Conservation (phyloP, 2,888 invertebrate genomes). For the Sinodicranocentrus sp. region DNA sequence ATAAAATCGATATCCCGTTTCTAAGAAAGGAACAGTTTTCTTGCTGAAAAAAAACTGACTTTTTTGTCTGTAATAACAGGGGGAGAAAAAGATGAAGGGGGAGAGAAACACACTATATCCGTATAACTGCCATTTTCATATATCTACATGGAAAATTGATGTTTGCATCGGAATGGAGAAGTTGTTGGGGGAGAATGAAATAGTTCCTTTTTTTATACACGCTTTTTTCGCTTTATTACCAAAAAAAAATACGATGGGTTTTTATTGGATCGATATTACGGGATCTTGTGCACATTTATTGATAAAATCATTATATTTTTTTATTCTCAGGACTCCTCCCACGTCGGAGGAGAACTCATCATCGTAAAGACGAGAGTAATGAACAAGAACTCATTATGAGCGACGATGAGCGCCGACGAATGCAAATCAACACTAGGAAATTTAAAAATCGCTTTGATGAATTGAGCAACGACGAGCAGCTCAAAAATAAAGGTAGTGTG, state of each 20-base stretch:
- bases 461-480: too few relatives aligned
- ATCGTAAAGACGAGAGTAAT: slow-evolving; percentile 15
- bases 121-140: slow-evolving; percentile 13
- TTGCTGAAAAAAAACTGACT: slow-evolving; percentile 5
- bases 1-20: slow-evolving; percentile 47
- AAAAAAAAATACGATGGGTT: background rate
- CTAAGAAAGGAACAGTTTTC: too few relatives aligned
- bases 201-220: background rate
- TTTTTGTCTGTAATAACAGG: background rate
- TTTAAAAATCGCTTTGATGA: too few relatives aligned
- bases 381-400: background rate
- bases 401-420: slow-evolving; percentile 38
- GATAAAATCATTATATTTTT: slow-evolving; percentile 1
- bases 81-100: slow-evolving; percentile 32
- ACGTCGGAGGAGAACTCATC: slow-evolving; percentile 25
- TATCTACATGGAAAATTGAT: slow-evolving; percentile 28
- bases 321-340: slow-evolving; percentile 33
- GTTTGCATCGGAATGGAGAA: slow-evolving; percentile 10
- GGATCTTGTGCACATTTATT: background rate
- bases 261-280: slow-evolving; percentile 15
- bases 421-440: slow-evolving; percentile 31
- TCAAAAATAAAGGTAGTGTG: too few relatives aligned
- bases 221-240: too few relatives aligned
- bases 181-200: slow-evolving; percentile 3
- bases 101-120: slow-evolving; percentile 1